Evolutionary conservation across 1,140 invertebrate species (phyloP).

Genomic region (Melipona quadrifasciata): DNA sequence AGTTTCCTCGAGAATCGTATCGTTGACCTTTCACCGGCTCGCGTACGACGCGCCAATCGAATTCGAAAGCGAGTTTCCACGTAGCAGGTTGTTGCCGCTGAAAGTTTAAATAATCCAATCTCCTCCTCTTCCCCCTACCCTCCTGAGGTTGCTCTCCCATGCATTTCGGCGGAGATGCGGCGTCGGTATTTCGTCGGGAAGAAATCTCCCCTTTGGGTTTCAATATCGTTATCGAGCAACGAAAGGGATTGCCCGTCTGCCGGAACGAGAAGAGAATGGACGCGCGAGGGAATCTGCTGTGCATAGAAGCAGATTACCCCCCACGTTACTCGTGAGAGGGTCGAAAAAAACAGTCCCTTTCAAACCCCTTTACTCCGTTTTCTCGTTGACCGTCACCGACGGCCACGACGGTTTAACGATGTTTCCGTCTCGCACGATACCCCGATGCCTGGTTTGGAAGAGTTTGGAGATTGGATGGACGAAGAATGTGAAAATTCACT

Average conservation of each 20-base stretch:
- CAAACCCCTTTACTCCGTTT: background rate
- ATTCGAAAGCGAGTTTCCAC: constrained; percentile 40
- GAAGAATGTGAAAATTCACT: too few relatives aligned
- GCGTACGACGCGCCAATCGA: constrained; percentile 6
- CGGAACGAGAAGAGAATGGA: constrained; percentile 25
- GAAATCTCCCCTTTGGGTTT: constrained; percentile 22
- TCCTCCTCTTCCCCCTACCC: background rate
- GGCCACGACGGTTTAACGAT: background rate
- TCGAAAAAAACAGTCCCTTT: constrained; percentile 16
- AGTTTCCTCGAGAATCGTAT: constrained; percentile 27
- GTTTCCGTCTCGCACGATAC: too few relatives aligned
- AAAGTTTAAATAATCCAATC: constrained; percentile 67
- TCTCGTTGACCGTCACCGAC: background rate
- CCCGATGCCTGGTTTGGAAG: too few relatives aligned
- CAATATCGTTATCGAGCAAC: constrained; percentile 44
- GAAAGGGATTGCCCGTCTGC: constrained; percentile 13
- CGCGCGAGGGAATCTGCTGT: constrained; percentile 27
- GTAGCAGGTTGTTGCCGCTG: background rate
- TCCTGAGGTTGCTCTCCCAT: too few relatives aligned
- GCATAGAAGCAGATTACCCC: constrained; percentile 38
- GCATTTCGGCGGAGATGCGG: background rate
- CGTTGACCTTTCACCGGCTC: constrained; percentile 28
- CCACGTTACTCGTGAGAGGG: constrained; percentile 6
- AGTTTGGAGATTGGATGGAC: too few relatives aligned
- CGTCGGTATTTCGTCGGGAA: background rate